Percentiles rank a stretch among this genome's conserved stretches.
Conservation (phyloP, 2,797 vertebrate species). For the Tamandua tetradactyla region DNA sequence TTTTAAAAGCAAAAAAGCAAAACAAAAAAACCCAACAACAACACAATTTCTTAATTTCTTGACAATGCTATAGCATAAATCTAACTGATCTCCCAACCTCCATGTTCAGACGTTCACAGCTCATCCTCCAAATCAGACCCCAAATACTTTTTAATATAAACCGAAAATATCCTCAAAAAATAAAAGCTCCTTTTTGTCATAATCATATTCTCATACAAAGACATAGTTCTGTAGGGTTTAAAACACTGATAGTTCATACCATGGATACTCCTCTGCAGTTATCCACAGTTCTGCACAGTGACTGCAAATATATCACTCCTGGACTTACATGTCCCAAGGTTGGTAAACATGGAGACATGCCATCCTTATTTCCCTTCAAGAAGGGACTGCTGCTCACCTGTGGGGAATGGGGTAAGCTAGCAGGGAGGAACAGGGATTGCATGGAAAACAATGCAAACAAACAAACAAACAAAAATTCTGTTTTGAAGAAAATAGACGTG, state of each 20-base stretch:
- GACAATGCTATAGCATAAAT: neutral
- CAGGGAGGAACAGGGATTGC: neutral
- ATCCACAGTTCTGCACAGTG: neutral
- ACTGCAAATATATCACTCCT: neutral
- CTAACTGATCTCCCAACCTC: neutral
- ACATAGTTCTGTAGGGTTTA: neutral
- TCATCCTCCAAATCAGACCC: neutral
- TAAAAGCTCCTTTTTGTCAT: no score
- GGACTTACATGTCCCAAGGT: neutral
- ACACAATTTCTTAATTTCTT: neutral
- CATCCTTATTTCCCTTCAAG: neutral
- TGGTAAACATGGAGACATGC: no score
- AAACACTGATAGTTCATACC: neutral
- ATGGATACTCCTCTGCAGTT: neutral
- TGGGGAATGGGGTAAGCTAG: no score
- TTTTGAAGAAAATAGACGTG: accelerated
- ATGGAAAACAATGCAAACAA: neutral
- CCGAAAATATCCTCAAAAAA: no score
- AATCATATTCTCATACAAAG: neutral
- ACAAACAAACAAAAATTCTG: neutral
- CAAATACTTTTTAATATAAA: neutral
- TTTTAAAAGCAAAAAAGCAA: no score
- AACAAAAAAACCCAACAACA: no score
- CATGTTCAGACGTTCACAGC: neutral
- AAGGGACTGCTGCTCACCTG: neutral